Percentiles rank a stretch among this genome's conserved stretches.
Evolutionary conservation across 2,113 vertebrate genomes (phyloP).

Genomic region (Emydura subglobosa): DNA sequence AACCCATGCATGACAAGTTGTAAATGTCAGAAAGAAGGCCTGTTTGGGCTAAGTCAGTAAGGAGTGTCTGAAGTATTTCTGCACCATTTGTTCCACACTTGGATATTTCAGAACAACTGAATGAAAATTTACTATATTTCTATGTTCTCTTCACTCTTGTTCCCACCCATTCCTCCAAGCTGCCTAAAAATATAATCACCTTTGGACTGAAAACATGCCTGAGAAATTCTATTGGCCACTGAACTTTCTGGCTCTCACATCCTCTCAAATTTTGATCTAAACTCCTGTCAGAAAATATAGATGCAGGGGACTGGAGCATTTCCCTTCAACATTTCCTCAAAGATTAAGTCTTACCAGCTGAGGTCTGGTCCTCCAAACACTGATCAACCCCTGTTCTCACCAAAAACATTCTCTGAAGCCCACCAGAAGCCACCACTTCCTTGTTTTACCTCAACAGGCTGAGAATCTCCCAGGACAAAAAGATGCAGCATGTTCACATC

Average conservation of each 20-base stretch:
- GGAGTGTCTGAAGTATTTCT: neutral
- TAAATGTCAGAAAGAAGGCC: neutral
- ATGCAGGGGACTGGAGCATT: neutral
- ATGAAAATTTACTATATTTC: neutral
- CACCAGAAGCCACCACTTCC: neutral
- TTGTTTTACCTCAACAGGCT: constrained; percentile 88
- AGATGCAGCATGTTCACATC: constrained; percentile 93
- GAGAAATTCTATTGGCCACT: neutral
- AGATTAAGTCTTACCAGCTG: neutral
- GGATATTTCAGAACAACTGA: neutral
- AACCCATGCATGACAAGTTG: neutral
- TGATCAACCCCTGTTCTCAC: neutral
- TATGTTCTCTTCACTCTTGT: neutral
- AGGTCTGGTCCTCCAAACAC: neutral
- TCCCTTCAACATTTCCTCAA: neutral
- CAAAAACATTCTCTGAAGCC: neutral
- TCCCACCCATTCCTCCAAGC: neutral
- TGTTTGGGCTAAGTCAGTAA: neutral
- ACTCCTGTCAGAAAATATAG: neutral
- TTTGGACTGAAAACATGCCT: neutral
- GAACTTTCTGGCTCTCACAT: neutral
- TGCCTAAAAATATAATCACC: neutral
- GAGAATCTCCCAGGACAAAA: constrained; percentile 89
- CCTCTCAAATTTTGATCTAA: neutral
- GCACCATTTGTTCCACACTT: neutral